Evolutionary conservation across 35 echinoderm and acorn worm species (phyloP).

Genomic region (Apostichopus californicus): DNA sequence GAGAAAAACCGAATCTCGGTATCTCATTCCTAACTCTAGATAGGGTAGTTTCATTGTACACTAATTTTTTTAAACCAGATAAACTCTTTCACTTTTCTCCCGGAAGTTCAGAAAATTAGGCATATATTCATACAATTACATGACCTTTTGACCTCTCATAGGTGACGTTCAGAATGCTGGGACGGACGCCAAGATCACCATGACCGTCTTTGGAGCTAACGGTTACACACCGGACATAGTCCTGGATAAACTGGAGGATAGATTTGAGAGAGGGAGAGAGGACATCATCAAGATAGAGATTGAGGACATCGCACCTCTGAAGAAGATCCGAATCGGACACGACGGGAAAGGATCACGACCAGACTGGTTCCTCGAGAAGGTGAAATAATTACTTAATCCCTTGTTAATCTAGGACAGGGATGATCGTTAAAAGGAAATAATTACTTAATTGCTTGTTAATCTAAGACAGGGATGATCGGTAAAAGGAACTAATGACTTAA

Average conservation of each 20-base stretch:
- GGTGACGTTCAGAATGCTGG: slow-evolving; percentile 90
- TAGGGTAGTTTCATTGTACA: no score
- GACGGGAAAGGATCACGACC: slow-evolving; percentile 85
- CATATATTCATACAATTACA: no score
- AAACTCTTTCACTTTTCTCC: no score
- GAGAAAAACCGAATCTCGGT: no score
- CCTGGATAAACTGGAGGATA: slow-evolving; percentile 85
- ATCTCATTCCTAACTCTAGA: no score
- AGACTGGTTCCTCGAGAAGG: slow-evolving; percentile 97
- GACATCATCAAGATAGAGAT: slow-evolving; percentile 96
- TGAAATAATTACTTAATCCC: background rate
- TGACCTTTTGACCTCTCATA: background rate
- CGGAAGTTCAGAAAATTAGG: no score
- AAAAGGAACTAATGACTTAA: no score
- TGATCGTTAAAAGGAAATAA: no score
- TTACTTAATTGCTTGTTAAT: no score
- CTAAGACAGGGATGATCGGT: no score
- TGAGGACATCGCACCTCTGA: slow-evolving; percentile 87
- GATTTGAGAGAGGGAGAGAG: slow-evolving; percentile 89
- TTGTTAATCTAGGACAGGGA: no score
- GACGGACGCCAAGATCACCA: slow-evolving; percentile 76
- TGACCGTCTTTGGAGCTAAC: slow-evolving; percentile 86
- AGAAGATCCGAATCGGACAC: slow-evolving; percentile 87
- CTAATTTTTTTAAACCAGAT: no score
- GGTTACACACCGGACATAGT: slow-evolving; percentile 87